These are phyloP conservation scores for Oscheius onirici DNA, from an alignment of 2,888 invertebrate species.

Conservation along the genomic window DNA sequence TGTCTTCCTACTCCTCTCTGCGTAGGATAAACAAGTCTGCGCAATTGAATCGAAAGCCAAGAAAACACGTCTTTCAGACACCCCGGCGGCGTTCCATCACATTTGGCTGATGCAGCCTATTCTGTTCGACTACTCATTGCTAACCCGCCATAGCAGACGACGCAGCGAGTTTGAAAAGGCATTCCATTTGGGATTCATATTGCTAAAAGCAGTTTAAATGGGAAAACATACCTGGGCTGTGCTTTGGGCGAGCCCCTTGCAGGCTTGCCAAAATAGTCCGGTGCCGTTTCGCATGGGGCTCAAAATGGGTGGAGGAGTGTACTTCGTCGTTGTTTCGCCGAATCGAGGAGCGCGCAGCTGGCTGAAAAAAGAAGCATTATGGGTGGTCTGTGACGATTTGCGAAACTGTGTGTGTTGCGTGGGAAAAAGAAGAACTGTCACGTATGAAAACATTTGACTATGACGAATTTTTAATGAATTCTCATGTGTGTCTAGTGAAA, in stretches of 20 bases:
- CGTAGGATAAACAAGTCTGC: too few species aligned
- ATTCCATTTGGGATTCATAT: not conserved
- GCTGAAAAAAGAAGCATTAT: slow-evolving; percentile 39
- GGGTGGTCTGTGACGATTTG: not conserved
- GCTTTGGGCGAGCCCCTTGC: slow-evolving; percentile 34
- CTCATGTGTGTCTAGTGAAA: too few species aligned
- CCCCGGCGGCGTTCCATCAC: not conserved
- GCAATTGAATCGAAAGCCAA: not conserved
- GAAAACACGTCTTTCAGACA: too few species aligned
- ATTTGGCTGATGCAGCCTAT: slow-evolving; percentile 22
- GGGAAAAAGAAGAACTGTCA: not conserved
- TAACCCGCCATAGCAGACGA: slow-evolving; percentile 15
- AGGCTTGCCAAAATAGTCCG: slow-evolving; percentile 80
- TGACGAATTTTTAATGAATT: not conserved
- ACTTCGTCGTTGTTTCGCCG: slow-evolving; percentile 72
- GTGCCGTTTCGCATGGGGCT: slow-evolving; percentile 89
- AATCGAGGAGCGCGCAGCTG: slow-evolving; percentile 52
- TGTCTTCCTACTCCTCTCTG: too few species aligned
- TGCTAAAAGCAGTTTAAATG: not conserved
- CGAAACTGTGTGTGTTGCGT: too few species aligned
- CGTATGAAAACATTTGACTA: not conserved
- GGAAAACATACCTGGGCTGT: slow-evolving; percentile 21
- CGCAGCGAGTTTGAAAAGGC: not conserved
- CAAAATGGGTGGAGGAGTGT: slow-evolving; percentile 92
- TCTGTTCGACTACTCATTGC: slow-evolving; percentile 18